Evolutionary conservation across 2,888 invertebrate genomes (phyloP), one percentile per base, ranked within the genome.

Genomic region (Gibbula magus): DNA sequence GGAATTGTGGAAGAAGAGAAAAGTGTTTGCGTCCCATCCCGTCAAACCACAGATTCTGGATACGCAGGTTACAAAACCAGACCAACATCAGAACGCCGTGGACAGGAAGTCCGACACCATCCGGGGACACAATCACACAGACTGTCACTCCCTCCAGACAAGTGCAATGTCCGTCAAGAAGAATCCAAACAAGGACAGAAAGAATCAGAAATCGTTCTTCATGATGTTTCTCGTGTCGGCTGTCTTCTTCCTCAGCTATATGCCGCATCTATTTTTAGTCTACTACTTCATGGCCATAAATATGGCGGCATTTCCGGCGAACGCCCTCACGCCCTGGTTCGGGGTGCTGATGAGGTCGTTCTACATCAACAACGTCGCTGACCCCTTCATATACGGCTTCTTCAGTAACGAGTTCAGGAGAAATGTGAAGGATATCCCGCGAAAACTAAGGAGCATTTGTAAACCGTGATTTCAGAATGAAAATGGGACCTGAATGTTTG

Each of bases 191-290:
- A 56, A 61, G 18, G 29, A 25, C 35, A 54, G 45, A 22, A 75
- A 18, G 22, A 79, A 45, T 56, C 74, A 79, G 53, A 51, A 61
- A 18, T 29, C 74, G 0, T 45, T 79, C 74, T 61, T 35, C n/a
- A 56, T 79, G 22, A 56, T 79, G 45, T 56, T 75, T 10, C 56
- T 75, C 0, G 74, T 79, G 0, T 79, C 79, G 18, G 25, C 75
- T 29, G 56, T 75, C 56, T 79, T 74, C 51, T 79, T 79, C 29
- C 75, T 79, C 32, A 79, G 79, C 32, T 79, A 79, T 54, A 75
- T 75, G 3, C 79, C 79, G 5, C 79, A 79, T 45, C 61, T 79
- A 29, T 74, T 54, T 7, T 61, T 79, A 13, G 74, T 79, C 61
- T 79, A 75, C 32, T 79, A 79, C 32, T 53, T 79, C 18, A 74